These are phyloP conservation scores for Cryptocheilus praepositus DNA, from an alignment of 2,888 invertebrate species.

Conservation along the genomic window DNA sequence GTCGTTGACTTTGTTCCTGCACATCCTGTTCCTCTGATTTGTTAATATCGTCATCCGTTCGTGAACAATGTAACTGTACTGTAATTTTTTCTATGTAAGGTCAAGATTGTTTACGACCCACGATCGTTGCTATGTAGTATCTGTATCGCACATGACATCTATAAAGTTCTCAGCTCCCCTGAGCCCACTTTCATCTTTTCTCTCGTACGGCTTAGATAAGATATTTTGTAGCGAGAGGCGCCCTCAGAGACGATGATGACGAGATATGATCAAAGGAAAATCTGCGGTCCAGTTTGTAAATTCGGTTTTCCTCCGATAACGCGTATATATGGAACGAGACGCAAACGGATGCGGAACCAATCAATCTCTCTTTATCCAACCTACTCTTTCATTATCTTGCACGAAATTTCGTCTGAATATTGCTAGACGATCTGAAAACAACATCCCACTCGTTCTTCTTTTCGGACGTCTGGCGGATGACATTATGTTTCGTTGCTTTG, in stretches of 20 bases:
- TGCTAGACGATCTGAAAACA: constrained; percentile 2
- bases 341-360: not conserved
- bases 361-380: not conserved
- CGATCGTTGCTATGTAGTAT: no score
- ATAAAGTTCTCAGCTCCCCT: constrained; percentile 8
- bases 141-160: constrained; percentile 42
- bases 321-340: constrained; percentile 24
- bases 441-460: not conserved
- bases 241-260: constrained; percentile 15
- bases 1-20: no score
- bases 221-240: not conserved
- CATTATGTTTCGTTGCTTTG: no score
- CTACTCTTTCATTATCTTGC: constrained; percentile 1
- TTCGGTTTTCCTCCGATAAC: constrained; percentile 54
- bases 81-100: no score
- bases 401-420: constrained; percentile 8
- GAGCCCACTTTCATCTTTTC: constrained; percentile 9
- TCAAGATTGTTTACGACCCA: no score
- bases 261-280: constrained; percentile 58
- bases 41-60: no score
- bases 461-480: not conserved
- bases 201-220: constrained; percentile 17
- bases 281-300: constrained; percentile 59
- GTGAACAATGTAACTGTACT: no score
- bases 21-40: no score